These are phyloP conservation scores for Oligia latruncula DNA, from an alignment of 2,888 invertebrate genomes.

Conservation along the genomic window DNA sequence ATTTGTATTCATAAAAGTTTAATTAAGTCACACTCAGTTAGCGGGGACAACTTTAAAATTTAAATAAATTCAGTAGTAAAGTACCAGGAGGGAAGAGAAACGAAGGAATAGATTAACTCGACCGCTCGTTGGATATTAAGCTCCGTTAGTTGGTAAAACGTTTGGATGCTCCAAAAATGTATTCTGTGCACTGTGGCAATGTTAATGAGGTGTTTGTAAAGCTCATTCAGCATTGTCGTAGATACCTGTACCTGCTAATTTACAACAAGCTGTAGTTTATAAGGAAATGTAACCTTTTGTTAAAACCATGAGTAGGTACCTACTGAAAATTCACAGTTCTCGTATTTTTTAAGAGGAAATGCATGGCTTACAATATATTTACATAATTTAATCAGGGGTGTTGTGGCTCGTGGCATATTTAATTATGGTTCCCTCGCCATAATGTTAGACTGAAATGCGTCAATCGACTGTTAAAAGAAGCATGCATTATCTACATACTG, in stretches of 20 bases:
- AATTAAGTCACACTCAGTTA: slow-evolving; percentile 55
- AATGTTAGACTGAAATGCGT: background rate
- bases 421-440: background rate
- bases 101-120: slow-evolving; percentile 73
- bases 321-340: background rate
- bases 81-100: slow-evolving; percentile 69
- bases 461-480: background rate
- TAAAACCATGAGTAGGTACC: background rate
- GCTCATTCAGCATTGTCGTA: slow-evolving; percentile 58
- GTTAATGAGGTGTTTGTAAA: slow-evolving; percentile 74
- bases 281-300: slow-evolving; percentile 18
- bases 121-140: slow-evolving; percentile 65
- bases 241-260: slow-evolving; percentile 61
- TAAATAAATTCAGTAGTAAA: slow-evolving; percentile 65
- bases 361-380: background rate
- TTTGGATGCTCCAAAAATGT: slow-evolving; percentile 64
- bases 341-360: slow-evolving; percentile 2
- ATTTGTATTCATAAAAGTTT: slow-evolving; percentile 61
- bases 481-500: background rate
- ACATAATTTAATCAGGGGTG: background rate
- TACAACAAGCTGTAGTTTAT: slow-evolving; percentile 23
- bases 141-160: slow-evolving; percentile 58
- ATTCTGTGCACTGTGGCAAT: slow-evolving; percentile 71
- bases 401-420: background rate
- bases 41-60: slow-evolving; percentile 61